Evolutionary conservation across 2,888 invertebrate genomes (phyloP).

Genomic region (Eretmocerus hayati): DNA sequence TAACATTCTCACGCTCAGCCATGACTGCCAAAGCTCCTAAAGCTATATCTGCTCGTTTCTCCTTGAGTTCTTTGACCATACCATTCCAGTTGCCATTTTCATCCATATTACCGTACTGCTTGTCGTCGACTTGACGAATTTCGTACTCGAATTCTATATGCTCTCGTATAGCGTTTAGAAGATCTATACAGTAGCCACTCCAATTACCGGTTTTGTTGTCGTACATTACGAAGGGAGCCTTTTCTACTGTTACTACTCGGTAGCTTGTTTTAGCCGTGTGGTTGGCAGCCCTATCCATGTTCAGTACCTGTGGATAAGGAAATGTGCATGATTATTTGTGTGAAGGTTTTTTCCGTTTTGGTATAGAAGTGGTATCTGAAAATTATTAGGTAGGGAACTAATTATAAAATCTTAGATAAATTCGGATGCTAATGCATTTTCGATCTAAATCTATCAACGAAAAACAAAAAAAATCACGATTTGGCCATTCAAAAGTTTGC

Average conservation of each 20-base stretch:
- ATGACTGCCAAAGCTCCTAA: conserved; percentile 91
- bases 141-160: conserved; percentile 87
- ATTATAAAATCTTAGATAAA: no score
- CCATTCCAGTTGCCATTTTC: conserved; percentile 81
- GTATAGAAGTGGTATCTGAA: no score
- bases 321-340: no score
- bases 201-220: conserved; percentile 51
- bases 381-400: no score
- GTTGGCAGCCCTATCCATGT: conserved; percentile 53
- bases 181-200: conserved; percentile 88
- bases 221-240: conserved; percentile 76
- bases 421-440: no score
- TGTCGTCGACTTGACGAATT: conserved; percentile 72
- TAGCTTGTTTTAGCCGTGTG: conserved; percentile 79
- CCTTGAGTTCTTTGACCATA: conserved; percentile 71
- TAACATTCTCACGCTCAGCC: conserved; percentile 94
- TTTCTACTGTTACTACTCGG: conserved; percentile 77
- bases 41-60: conserved; percentile 88
- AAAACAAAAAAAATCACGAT: no score
- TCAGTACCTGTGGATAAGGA: no score
- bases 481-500: no score
- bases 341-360: no score
- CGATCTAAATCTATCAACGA: no score
- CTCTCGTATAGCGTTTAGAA: conserved; percentile 79
- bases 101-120: conserved; percentile 83